Conservation (phyloP, 1,140 invertebrate species). For the Drosophila murphyi region DNA sequence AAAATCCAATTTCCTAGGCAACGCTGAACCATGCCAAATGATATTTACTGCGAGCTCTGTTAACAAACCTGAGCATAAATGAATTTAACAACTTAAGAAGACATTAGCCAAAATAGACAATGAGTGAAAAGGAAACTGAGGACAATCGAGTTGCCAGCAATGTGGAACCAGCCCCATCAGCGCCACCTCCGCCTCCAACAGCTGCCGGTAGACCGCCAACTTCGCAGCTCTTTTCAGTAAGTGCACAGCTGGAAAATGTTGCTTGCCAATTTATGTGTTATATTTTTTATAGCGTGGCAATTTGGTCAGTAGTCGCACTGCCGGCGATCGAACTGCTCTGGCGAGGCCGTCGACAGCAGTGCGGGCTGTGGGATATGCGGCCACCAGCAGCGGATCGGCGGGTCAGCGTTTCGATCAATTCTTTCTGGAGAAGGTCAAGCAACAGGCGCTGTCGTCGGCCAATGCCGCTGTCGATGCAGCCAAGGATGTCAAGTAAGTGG, state of each 20-base stretch:
- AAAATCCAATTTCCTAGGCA: constrained; percentile 12
- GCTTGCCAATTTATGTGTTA: background rate
- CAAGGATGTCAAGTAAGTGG: constrained; percentile 87
- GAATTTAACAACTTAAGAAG: background rate
- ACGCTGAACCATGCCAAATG: constrained; percentile 31
- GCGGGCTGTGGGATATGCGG: constrained; percentile 97
- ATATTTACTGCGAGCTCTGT: background rate
- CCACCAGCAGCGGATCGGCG: constrained; percentile 85
- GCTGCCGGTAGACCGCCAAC: constrained; percentile 75
- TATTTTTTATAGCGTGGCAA: constrained; percentile 62
- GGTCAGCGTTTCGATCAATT: constrained; percentile 90
- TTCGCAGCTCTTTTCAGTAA: constrained; percentile 76
- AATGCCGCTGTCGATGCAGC: constrained; percentile 86
- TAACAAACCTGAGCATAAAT: background rate
- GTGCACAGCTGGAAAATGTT: background rate
- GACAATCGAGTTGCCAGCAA: background rate
- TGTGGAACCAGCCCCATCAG: constrained; percentile 13
- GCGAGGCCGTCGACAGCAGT: constrained; percentile 97
- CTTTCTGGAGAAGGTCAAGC: constrained; percentile 88
- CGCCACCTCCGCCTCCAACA: constrained; percentile 68
- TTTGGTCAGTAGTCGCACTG: constrained; percentile 66
- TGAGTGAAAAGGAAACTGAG: constrained; percentile 36
- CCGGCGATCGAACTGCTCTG: constrained; percentile 67
- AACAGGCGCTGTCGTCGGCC: constrained; percentile 73
- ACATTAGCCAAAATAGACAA: background rate